These are phyloP conservation scores for Scrobipalpa atriplicella DNA, from an alignment of 2,888 invertebrate genomes.

Conservation along the genomic window DNA sequence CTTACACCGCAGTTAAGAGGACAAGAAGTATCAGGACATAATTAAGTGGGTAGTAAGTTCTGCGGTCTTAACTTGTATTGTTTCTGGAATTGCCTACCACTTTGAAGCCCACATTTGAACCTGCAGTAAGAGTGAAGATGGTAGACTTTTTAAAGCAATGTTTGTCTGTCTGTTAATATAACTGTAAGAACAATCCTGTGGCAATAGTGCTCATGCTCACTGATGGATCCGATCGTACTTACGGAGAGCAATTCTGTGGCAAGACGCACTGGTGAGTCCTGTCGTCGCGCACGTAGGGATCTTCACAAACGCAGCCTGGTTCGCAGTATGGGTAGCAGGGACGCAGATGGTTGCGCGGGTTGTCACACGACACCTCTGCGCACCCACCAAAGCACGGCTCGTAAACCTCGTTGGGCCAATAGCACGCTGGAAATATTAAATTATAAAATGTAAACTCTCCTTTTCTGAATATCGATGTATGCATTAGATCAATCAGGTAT, in stretches of 20 bases:
- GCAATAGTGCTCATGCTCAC: no score
- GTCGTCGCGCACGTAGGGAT: conserved; percentile 74
- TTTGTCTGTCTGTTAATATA: no score
- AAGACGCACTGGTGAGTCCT: conserved; percentile 74
- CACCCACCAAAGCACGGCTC: conserved; percentile 77
- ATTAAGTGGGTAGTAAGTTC: no score
- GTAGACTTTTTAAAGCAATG: no score
- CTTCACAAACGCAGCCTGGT: conserved; percentile 74
- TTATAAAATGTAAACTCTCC: no score
- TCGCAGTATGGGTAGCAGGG: conserved; percentile 79
- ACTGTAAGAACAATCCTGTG: no score
- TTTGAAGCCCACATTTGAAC: no score
- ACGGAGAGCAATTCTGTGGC: conserved; percentile 70
- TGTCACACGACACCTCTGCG: conserved; percentile 76
- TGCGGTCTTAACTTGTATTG: no score
- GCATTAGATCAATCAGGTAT: no score
- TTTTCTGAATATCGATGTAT: no score
- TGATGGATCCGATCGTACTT: not conserved
- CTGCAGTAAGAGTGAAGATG: no score
- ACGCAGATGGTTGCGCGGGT: conserved; percentile 73
- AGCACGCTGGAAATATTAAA: conserved; percentile 58
- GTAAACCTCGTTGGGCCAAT: conserved; percentile 73
- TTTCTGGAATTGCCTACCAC: no score
- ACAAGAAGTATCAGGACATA: not conserved
- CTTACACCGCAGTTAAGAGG: not conserved